These are phyloP conservation scores for Hippocampus guttulatus DNA, from an alignment of 2,113 vertebrate species.

Conservation along the genomic window DNA sequence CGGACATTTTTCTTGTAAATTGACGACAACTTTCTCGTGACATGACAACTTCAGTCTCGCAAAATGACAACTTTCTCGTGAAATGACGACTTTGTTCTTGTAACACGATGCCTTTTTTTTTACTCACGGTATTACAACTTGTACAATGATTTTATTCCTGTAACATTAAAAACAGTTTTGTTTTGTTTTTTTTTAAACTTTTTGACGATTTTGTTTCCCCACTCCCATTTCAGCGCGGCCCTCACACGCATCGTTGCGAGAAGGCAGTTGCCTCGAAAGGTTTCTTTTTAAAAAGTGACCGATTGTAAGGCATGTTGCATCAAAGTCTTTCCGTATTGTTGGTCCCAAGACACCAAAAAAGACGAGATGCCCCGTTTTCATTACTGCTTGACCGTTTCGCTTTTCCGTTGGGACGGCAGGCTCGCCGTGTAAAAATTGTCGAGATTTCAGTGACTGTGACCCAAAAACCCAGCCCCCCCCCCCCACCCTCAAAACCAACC, in stretches of 20 bases:
- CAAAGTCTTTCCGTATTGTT: slow-evolving; percentile 72
- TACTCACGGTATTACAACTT: not conserved
- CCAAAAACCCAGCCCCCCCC: slow-evolving; percentile 12
- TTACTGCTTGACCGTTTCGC: slow-evolving; percentile 33
- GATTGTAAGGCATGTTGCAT: slow-evolving; percentile 73
- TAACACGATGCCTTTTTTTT: not conserved
- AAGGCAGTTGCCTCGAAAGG: not conserved
- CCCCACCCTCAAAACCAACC: not conserved
- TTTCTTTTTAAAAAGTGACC: slow-evolving; percentile 12
- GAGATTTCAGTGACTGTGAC: slow-evolving; percentile 61
- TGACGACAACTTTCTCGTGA: not conserved
- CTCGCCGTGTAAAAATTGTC: slow-evolving; percentile 45
- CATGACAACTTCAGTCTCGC: too few relatives aligned
- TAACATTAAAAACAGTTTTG: not conserved
- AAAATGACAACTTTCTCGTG: not conserved
- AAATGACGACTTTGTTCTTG: too few relatives aligned
- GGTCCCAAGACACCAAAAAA: slow-evolving; percentile 82
- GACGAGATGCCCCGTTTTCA: slow-evolving; percentile 62
- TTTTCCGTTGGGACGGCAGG: slow-evolving; percentile 3
- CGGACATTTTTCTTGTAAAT: not conserved
- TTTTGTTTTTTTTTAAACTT: not conserved
- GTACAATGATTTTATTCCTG: not conserved
- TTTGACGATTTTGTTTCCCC: not conserved
- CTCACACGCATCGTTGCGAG: not conserved
- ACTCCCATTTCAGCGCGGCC: not conserved